These are phyloP conservation scores for Poeciliopsis turrubarensis DNA, from an alignment of 2,113 vertebrate genomes.

Conservation along the genomic window DNA sequence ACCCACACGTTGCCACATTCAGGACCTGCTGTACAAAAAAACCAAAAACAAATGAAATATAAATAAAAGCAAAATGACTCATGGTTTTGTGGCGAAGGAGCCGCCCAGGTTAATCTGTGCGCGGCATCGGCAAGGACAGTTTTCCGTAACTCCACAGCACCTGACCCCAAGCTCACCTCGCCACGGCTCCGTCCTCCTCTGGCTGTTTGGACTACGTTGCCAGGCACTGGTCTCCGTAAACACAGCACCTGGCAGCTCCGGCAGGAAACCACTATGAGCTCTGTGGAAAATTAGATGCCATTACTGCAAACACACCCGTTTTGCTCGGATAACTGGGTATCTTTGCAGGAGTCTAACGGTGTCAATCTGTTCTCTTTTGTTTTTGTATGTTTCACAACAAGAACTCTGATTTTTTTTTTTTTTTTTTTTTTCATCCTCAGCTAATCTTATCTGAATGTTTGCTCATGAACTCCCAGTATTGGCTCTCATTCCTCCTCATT, in stretches of 20 bases:
- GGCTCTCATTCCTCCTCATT: constrained; percentile 51
- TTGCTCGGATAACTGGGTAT: constrained; percentile 52
- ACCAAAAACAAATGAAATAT: constrained; percentile 11
- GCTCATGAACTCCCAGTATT: constrained; percentile 54
- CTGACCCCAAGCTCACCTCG: constrained; percentile 59
- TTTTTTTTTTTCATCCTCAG: not conserved
- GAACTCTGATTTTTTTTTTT: constrained; percentile 10
- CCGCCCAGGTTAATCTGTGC: constrained; percentile 39
- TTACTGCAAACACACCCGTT: constrained; percentile 41
- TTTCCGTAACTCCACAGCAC: constrained; percentile 26
- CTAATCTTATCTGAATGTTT: constrained; percentile 23
- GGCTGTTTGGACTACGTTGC: constrained; percentile 78
- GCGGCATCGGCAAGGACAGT: constrained; percentile 16
- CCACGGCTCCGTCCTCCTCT: constrained; percentile 28
- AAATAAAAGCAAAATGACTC: constrained; percentile 56
- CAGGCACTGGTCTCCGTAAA: constrained; percentile 71
- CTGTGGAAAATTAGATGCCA: constrained; percentile 67
- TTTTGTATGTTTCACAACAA: not conserved
- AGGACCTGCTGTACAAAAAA: constrained; percentile 38
- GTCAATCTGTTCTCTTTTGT: constrained; percentile 11
- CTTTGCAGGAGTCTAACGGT: constrained; percentile 12
- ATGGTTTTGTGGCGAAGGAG: constrained; percentile 27
- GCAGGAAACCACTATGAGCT: constrained; percentile 72
- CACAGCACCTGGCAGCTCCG: constrained; percentile 75
- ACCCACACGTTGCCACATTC: constrained; percentile 55